Percentiles rank a stretch among this genome's conserved stretches.
Evolutionary conservation across 1,140 invertebrate species (phyloP).

Genomic region (Scaptodrosophila lebanonensis): DNA sequence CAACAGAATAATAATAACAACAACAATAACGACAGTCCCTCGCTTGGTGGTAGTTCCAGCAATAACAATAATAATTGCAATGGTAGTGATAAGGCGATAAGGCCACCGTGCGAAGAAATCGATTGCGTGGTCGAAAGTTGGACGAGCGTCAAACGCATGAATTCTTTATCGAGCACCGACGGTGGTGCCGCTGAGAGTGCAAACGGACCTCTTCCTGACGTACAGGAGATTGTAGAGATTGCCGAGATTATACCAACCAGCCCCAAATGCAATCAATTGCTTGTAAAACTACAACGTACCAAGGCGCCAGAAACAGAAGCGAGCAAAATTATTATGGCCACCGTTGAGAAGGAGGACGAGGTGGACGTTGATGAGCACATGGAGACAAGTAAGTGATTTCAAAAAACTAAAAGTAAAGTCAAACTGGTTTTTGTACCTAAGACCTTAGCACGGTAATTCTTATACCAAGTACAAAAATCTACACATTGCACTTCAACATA

Average conservation of each 20-base stretch:
- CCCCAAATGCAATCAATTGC: conserved; percentile 63
- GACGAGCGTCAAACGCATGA: conserved; percentile 67
- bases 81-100: conserved; percentile 47
- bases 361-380: conserved; percentile 32
- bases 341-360: conserved; percentile 58
- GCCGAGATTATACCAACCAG: conserved; percentile 64
- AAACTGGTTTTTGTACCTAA: no score
- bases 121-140: conserved; percentile 69
- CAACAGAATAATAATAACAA: conserved; percentile 58
- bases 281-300: conserved; percentile 64
- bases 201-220: conserved; percentile 21
- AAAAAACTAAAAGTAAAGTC: no score
- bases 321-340: conserved; percentile 69
- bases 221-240: conserved; percentile 64
- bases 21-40: conserved; percentile 45
- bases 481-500: no score
- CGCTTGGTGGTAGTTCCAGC: conserved; percentile 26
- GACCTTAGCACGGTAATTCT: no score
- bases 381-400: conserved; percentile 41
- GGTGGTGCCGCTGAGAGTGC: conserved; percentile 40
- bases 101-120: conserved; percentile 51
- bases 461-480: no score
- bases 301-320: conserved; percentile 46
- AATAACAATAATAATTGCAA: conserved; percentile 54
- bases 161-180: conserved; percentile 29